Percentiles rank a stretch among this genome's conserved stretches.
phyloP scores from a whole-genome alignment of 1,140 invertebrate genomes.

The Pseudomyrmex dendroicus region DNA sequence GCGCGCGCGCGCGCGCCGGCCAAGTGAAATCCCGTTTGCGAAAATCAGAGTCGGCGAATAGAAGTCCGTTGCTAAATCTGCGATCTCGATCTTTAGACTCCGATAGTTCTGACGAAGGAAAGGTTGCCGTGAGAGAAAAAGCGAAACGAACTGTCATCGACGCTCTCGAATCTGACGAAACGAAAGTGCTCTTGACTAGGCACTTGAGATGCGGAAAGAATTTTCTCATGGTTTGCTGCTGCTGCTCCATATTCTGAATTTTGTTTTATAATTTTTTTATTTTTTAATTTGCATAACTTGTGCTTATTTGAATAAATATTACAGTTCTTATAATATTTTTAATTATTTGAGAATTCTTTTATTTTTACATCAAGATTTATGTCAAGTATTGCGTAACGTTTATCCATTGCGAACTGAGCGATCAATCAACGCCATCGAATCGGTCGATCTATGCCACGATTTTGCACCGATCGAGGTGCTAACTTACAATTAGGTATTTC shows the following conservation, averaged over 20 bases:
- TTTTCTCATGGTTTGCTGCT: conserved; percentile 27
- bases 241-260: background rate
- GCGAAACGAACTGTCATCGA: conserved; percentile 30
- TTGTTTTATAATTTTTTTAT: background rate
- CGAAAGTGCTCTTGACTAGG: conserved; percentile 27
- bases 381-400: conserved; percentile 25
- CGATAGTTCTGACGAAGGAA: conserved; percentile 17
- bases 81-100: conserved; percentile 61
- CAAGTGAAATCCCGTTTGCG: conserved; percentile 70
- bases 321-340: no score
- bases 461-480: conserved; percentile 68
- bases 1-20: conserved; percentile 56
- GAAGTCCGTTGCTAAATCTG: conserved; percentile 22
- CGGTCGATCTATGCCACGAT: conserved; percentile 49
- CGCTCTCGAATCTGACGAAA: conserved; percentile 30
- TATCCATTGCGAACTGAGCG: conserved; percentile 58
- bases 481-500: conserved; percentile 76
- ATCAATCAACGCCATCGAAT: conserved; percentile 60
- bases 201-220: conserved; percentile 36
- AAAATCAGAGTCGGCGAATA: conserved; percentile 58
- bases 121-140: conserved; percentile 65
- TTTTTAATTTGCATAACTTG: no score
- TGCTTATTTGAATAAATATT: no score
- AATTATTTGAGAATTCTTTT: no score
- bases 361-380: conserved; percentile 7